Evolutionary conservation across 1,140 invertebrate species (phyloP).

Genomic region (Belonocnema kinseyi): DNA sequence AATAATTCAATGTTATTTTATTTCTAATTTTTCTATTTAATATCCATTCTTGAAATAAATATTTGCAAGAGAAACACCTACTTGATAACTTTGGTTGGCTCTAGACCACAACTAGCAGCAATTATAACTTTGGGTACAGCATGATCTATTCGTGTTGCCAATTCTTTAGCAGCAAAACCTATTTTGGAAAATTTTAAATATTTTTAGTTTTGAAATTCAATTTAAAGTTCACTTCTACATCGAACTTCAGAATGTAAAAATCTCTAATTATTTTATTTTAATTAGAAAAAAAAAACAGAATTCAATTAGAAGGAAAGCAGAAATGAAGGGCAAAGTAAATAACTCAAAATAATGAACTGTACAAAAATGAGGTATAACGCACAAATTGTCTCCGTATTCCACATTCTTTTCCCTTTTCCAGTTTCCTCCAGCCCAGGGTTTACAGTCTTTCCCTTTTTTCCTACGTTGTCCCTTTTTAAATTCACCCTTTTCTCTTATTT

Average conservation of each 20-base stretch:
- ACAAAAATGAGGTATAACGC: neutral
- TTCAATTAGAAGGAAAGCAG: neutral
- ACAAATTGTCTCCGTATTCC: neutral
- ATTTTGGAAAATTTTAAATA: too few species aligned
- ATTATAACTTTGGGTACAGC: slow-evolving; percentile 92
- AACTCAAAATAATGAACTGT: neutral
- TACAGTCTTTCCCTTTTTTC: too few species aligned
- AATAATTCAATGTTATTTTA: slow-evolving; percentile 17
- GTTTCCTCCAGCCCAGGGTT: too few species aligned
- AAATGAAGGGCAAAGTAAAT: slow-evolving; percentile 24
- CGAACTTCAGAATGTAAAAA: neutral
- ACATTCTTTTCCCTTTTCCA: neutral
- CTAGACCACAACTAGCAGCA: slow-evolving; percentile 92
- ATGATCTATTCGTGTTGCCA: slow-evolving; percentile 90
- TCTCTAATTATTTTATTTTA: neutral
- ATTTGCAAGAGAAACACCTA: slow-evolving; percentile 63
- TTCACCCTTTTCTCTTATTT: too few species aligned
- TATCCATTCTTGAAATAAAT: neutral
- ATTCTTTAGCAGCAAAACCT: slow-evolving; percentile 92
- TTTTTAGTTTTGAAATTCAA: neutral
- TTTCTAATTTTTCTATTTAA: slow-evolving; percentile 16
- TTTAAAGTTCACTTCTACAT: neutral
- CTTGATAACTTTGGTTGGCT: slow-evolving; percentile 89
- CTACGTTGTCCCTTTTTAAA: too few species aligned
- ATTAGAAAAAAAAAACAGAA: neutral